Evolutionary conservation across 2,888 invertebrate genomes (phyloP).

Genomic region (Drosophila meridiana): DNA sequence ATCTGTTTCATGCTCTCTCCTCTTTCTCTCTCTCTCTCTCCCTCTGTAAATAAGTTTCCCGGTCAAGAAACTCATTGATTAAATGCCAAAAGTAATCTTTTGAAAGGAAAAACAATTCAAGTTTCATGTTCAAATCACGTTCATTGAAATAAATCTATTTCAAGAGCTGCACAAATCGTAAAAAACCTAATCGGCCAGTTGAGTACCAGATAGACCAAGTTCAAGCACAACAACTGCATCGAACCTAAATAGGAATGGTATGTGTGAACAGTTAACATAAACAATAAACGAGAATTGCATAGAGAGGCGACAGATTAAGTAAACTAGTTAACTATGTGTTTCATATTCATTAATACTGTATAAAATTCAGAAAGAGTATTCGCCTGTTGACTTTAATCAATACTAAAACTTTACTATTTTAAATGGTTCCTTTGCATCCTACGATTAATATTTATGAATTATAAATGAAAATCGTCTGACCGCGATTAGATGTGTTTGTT

Average conservation of each 20-base stretch:
- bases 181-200: slow-evolving; percentile 23
- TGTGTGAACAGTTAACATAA: neutral
- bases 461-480: neutral
- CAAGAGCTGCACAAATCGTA: neutral
- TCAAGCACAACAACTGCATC: slow-evolving; percentile 14
- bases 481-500: slow-evolving; percentile 5
- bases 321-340: neutral
- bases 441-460: neutral
- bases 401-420: neutral
- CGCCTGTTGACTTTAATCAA: neutral
- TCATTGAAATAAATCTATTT: slow-evolving; percentile 8
- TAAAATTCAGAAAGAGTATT: neutral
- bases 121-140: slow-evolving; percentile 16
- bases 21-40: neutral
- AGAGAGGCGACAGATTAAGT: neutral
- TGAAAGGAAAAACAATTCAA: slow-evolving; percentile 1
- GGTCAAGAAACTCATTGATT: neutral
- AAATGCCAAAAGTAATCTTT: neutral
- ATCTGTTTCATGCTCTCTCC: neutral
- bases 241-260: neutral
- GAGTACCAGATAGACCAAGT: slow-evolving; percentile 11
- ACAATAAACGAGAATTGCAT: slow-evolving; percentile 1
- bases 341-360: neutral
- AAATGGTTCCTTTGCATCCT: neutral
- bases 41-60: neutral